A percentile compares a stretch with the other conserved stretches of the same genome.
Conservation (phyloP, 2,888 invertebrate species). For the Oscheius sp. region DNA sequence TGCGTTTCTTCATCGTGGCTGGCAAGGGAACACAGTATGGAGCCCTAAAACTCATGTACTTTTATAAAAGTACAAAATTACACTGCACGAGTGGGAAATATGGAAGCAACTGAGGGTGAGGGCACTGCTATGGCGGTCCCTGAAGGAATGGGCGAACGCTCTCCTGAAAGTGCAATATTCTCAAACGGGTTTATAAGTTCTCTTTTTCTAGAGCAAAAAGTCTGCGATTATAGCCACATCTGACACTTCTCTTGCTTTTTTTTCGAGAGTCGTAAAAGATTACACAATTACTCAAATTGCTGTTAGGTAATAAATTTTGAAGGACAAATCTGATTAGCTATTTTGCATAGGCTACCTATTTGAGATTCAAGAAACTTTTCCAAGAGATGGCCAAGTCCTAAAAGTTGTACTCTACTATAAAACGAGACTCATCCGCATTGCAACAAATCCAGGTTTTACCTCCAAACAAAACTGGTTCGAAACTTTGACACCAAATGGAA, state of each 20-base stretch:
- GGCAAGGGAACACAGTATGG: constrained; percentile 27
- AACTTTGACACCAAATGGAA: too few relatives aligned
- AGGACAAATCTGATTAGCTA: background rate
- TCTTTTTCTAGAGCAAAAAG: constrained; percentile 1
- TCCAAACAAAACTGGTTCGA: too few relatives aligned
- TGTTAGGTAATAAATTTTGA: background rate
- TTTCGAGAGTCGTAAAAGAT: constrained; percentile 8
- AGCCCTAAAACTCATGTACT: background rate
- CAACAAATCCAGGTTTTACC: too few relatives aligned
- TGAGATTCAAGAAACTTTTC: too few relatives aligned
- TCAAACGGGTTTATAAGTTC: constrained; percentile 3
- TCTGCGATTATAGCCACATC: constrained; percentile 7
- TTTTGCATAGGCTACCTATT: too few relatives aligned
- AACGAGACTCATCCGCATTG: too few relatives aligned
- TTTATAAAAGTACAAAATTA: constrained; percentile 1
- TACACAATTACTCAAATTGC: constrained; percentile 22
- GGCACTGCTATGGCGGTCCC: background rate
- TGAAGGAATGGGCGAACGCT: constrained; percentile 3
- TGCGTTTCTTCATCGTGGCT: constrained; percentile 5
- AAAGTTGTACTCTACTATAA: too few relatives aligned
- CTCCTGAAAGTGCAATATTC: constrained; percentile 13
- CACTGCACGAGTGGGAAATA: constrained; percentile 6
- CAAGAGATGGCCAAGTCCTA: too few relatives aligned
- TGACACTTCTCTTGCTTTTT: background rate
- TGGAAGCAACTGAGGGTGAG: constrained; percentile 14